Evolutionary conservation across 2,113 vertebrate species (phyloP).

Genomic region (Sapajus apella): DNA sequence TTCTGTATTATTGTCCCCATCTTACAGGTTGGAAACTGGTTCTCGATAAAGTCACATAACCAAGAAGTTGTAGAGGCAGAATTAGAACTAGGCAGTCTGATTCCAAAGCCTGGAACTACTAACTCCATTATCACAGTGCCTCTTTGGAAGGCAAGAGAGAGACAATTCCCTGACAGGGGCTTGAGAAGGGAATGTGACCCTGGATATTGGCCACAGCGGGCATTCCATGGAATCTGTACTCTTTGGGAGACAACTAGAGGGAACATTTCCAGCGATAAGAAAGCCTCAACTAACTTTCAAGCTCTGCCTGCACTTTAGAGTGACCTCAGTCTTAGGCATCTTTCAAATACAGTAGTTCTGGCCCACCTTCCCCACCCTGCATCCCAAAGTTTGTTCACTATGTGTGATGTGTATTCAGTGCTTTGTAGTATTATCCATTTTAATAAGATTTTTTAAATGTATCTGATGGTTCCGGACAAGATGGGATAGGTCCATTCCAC

Average conservation of each 20-base stretch:
- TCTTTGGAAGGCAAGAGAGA: not conserved
- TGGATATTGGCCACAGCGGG: accelerated
- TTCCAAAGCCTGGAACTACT: not conserved
- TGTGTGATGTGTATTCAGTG: too few species aligned
- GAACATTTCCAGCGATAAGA: not conserved
- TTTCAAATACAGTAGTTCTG: not conserved
- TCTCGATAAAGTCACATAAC: not conserved
- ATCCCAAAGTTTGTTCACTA: not conserved
- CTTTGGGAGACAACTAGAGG: not conserved
- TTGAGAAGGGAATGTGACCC: not conserved
- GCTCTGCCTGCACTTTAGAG: not conserved
- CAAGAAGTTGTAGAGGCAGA: not conserved
- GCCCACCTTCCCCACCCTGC: not conserved
- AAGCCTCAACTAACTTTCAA: not conserved
- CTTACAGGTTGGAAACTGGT: too few species aligned
- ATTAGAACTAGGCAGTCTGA: not conserved
- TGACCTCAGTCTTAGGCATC: not conserved
- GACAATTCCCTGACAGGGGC: not conserved
- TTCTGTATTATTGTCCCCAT: not conserved
- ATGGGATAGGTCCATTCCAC: not conserved
- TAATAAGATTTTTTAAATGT: not conserved
- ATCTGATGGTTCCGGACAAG: not conserved
- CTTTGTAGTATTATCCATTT: not conserved
- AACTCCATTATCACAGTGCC: too few species aligned
- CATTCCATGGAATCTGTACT: not conserved